Conservation (phyloP, 1,140 invertebrate genomes). For the Copidosoma floridanum region DNA sequence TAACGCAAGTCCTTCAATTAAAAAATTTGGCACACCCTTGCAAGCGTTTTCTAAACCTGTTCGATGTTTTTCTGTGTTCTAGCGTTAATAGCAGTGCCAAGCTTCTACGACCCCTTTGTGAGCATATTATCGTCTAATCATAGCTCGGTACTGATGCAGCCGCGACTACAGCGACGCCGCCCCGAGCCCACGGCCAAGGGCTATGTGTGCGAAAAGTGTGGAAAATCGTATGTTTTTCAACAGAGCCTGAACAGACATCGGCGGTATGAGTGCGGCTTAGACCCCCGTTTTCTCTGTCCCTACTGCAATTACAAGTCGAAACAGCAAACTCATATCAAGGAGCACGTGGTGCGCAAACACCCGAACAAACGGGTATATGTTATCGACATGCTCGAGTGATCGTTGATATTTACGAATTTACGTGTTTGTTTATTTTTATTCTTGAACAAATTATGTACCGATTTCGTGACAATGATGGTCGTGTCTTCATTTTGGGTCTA, state of each 20-base stretch:
- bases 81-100: too few relatives aligned
- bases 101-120: too few relatives aligned
- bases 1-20: too few relatives aligned
- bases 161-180: not conserved
- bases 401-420: not conserved
- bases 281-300: slow-evolving; percentile 58
- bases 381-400: not conserved
- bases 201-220: slow-evolving; percentile 1
- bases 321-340: slow-evolving; percentile 33
- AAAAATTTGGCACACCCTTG: too few relatives aligned
- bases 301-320: slow-evolving; percentile 47
- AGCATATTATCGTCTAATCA: not conserved
- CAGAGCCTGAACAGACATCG: slow-evolving; percentile 31
- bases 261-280: slow-evolving; percentile 54
- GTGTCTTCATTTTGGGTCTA: too few relatives aligned
- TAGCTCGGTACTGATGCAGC: not conserved
- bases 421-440: too few relatives aligned
- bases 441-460: too few relatives aligned
- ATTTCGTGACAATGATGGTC: too few relatives aligned
- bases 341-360: slow-evolving; percentile 29
- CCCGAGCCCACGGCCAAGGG: not conserved
- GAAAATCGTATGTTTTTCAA: not conserved
- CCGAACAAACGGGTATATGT: not conserved
- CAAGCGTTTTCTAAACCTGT: too few relatives aligned
- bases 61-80: too few relatives aligned